Conservation (phyloP, 2,888 invertebrate genomes). For the Spilarctia lutea region DNA sequence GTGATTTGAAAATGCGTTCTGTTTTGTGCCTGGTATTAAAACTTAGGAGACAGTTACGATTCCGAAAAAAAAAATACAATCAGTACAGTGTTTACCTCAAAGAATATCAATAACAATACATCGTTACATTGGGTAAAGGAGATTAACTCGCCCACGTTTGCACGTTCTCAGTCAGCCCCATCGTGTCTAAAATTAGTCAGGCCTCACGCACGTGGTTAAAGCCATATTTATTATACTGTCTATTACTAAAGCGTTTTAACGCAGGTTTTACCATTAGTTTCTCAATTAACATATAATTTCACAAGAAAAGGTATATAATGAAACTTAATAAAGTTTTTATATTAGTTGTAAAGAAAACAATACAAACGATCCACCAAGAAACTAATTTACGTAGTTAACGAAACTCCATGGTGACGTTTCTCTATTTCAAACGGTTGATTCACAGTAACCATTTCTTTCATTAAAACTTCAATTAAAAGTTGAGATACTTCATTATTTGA, state of each 20-base stretch:
- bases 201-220: no score
- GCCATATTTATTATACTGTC: no score
- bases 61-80: no score
- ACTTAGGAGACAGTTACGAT: no score
- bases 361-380: not conserved
- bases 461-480: not conserved
- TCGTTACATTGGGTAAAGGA: not conserved
- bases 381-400: not conserved
- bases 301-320: not conserved
- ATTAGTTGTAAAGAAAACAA: no score
- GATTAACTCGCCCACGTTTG: not conserved
- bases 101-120: no score
- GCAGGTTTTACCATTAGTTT: not conserved
- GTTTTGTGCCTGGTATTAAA: no score
- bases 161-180: not conserved
- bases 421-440: no score
- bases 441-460: not conserved
- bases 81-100: no score
- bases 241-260: not conserved
- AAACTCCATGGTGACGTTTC: not conserved
- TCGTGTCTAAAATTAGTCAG: not conserved
- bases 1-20: no score
- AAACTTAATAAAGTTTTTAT: not conserved
- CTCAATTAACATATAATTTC: not conserved
- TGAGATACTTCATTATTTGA: not conserved